These are phyloP conservation scores for Callyntrura guangdongensis DNA, from an alignment of 2,888 invertebrate genomes.

Conservation along the genomic window DNA sequence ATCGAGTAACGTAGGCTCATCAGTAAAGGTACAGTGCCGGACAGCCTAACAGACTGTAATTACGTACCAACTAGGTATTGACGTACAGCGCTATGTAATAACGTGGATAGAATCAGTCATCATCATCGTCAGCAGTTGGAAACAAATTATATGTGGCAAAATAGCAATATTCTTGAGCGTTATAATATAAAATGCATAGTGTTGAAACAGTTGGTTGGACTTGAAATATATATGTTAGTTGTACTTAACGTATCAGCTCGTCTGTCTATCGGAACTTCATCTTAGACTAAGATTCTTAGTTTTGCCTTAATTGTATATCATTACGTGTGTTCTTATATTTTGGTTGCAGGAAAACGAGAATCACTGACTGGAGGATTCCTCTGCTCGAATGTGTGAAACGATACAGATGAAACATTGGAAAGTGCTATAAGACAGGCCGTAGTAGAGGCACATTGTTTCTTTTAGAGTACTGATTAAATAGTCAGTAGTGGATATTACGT, in stretches of 20 bases:
- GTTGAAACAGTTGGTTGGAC: background rate
- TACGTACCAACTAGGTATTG: too few species aligned
- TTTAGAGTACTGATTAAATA: background rate
- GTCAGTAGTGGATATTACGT: too few species aligned
- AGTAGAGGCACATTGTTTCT: background rate
- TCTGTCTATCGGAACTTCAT: background rate
- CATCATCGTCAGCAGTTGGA: too few species aligned
- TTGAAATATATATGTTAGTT: background rate
- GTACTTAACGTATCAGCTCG: background rate
- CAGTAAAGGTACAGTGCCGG: too few species aligned
- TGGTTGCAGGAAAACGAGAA: conserved; percentile 38
- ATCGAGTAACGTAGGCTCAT: too few species aligned
- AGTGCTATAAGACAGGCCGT: too few species aligned
- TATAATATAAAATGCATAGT: background rate
- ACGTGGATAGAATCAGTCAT: too few species aligned
- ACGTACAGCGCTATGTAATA: too few species aligned
- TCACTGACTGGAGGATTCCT: background rate
- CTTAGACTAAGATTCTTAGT: background rate
- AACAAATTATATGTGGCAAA: too few species aligned
- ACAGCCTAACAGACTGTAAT: too few species aligned
- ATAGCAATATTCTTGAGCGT: background rate
- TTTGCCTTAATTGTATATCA: conserved; percentile 1
- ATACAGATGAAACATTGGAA: background rate
- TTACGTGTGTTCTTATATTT: background rate
- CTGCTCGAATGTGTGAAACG: background rate